Evolutionary conservation across 2,888 invertebrate genomes (phyloP).

Genomic region (Sinodicranocentrus sp.): DNA sequence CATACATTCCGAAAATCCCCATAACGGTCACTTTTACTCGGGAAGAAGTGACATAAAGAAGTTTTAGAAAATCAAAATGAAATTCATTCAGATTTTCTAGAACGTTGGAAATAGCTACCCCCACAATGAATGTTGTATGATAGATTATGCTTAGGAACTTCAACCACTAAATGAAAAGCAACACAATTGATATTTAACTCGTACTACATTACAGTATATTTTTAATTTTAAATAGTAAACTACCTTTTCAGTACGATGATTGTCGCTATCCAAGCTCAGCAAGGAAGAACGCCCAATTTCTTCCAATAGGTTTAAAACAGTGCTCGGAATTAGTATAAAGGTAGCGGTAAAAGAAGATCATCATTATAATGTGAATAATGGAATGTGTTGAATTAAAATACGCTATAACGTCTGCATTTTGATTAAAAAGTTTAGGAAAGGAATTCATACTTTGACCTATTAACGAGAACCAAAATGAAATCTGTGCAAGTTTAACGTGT

Average conservation of each 20-base stretch:
- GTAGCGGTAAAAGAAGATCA: slow-evolving; percentile 15
- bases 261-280: no score
- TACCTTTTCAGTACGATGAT: no score
- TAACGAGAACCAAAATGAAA: neutral
- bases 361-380: slow-evolving; percentile 22
- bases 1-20: neutral
- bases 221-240: no score
- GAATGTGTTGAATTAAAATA: slow-evolving; percentile 14
- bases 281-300: no score
- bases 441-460: slow-evolving; percentile 3
- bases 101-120: neutral
- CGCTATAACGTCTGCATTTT: slow-evolving; percentile 1
- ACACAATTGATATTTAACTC: no score
- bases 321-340: neutral
- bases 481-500: neutral
- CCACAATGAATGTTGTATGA: neutral
- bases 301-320: no score
- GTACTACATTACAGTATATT: no score
- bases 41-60: neutral
- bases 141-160: neutral
- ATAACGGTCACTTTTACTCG: neutral
- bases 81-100: neutral
- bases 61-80: neutral
- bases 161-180: no score
- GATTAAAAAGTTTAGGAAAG: neutral